phyloP scores from a whole-genome alignment of 2,797 vertebrate species.

The Pyrocephalus nanus region DNA sequence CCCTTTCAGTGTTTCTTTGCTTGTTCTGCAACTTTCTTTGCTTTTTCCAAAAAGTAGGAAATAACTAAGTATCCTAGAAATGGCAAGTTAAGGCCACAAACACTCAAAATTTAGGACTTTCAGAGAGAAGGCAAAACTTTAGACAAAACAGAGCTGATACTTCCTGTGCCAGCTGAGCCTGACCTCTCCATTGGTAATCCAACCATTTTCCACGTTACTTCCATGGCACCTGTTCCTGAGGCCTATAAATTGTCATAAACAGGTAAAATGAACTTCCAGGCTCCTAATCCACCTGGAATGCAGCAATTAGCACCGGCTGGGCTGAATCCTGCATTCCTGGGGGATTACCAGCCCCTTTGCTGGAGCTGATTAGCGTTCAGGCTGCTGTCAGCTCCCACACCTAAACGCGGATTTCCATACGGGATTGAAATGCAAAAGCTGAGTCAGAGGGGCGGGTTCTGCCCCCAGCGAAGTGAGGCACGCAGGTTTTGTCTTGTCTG shows the following conservation, averaged over 20 bases:
- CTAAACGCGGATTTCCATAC: neutral
- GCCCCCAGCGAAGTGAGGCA: neutral
- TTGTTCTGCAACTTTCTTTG: neutral
- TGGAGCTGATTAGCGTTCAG: neutral
- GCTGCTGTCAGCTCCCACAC: neutral
- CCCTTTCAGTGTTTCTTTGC: neutral
- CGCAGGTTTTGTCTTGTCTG: neutral
- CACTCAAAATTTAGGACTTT: neutral
- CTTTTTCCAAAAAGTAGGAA: neutral
- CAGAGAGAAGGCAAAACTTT: neutral
- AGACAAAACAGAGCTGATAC: neutral
- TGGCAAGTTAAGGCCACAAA: neutral
- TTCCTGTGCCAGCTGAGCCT: neutral
- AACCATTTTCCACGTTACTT: rapidly evolving
- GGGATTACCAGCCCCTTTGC: slow-evolving; percentile 35
- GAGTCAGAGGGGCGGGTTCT: slow-evolving; percentile 8
- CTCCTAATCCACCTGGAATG: slow-evolving; percentile 48
- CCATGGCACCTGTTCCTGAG: neutral
- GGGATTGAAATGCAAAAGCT: slow-evolving; percentile 19
- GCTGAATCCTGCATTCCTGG: slow-evolving; percentile 33
- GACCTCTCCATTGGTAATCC: rapidly evolving
- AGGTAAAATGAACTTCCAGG: neutral
- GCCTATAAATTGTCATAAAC: neutral
- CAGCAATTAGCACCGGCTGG: neutral
- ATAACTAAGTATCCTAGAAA: neutral